Evolutionary conservation across 2,888 invertebrate genomes (phyloP), one percentile per base, ranked within the genome.

Genomic region (Ectropis crepuscularia): DNA sequence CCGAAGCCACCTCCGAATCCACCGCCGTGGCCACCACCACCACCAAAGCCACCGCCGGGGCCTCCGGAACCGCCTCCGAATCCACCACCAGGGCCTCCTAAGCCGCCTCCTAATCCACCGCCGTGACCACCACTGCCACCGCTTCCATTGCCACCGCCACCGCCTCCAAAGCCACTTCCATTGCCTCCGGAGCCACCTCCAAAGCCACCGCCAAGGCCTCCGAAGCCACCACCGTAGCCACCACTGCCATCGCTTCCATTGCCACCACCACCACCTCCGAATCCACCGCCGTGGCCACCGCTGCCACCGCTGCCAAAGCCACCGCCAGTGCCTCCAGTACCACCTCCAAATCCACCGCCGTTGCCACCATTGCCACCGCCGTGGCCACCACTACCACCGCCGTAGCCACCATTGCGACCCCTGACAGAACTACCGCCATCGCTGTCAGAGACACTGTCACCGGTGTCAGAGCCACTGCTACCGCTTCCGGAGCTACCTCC

Each of bases 381-480:
- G 16, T 28, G 16, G 16, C 16, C 16, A 1, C 16, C 16, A 28
- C 16, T 4, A 4, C 16, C 16, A 4, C 16, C 16, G 65, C 84
- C 81, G 68, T 80, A 76, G 6, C 78, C 72, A 1, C 45, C 72
- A 39, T 81, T 79, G 28, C 77, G 74, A 63, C 86, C 83, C 63
- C 87, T 86, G 6, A 58, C 53, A 0, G 74, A 73, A 9, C 50
- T 39, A 6, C 72, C 70, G 5, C 61, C 63, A 0, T 65, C 63
- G 5, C 73, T 69, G 6, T 67, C 63, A n/a, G 65, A 63, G 8
- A 75, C 70, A 4, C 59, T 62, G 5, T 70, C 79, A 62, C 75
- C 75, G 16, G 78, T 78, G 5, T 28, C 28, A n/a, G n/a, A n/a
- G n/a, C n/a, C n/a, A n/a, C n/a, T n/a, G 16, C 16, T 28, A 28